Percentiles rank a stretch among this genome's conserved stretches.
Conservation (phyloP, 2,113 vertebrate genomes). For the Pseudorhombus dupliciocellatus region DNA sequence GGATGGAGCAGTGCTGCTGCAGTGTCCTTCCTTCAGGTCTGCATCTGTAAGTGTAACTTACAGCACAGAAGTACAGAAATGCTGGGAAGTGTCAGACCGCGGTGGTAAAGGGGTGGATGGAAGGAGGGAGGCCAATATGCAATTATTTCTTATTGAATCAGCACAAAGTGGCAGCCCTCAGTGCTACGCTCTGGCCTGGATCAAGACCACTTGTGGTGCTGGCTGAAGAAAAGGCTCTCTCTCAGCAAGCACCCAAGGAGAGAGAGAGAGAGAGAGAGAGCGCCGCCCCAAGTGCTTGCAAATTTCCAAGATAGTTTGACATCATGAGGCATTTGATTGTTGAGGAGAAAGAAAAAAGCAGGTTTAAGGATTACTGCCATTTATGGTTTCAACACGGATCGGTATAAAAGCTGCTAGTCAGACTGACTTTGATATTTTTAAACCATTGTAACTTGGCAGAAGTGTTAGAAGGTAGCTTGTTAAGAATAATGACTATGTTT, state of each 20-base stretch:
- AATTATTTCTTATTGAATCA: conserved; percentile 79
- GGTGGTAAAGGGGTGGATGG: conserved; percentile 28
- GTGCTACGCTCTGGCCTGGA: conserved; percentile 54
- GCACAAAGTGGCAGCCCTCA: conserved; percentile 68
- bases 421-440: conserved; percentile 50
- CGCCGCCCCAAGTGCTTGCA: conserved; percentile 24
- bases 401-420: conserved; percentile 33
- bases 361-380: conserved; percentile 40
- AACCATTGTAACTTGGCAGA: conserved; percentile 46
- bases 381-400: conserved; percentile 39
- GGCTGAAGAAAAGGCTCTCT: conserved; percentile 55
- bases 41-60: conserved; percentile 29
- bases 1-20: conserved; percentile 12
- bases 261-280: conserved; percentile 20
- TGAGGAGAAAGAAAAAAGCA: conserved; percentile 19
- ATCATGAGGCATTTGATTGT: conserved; percentile 29
- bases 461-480: conserved; percentile 45
- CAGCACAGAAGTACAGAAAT: conserved; percentile 28
- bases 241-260: conserved; percentile 56
- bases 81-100: conserved; percentile 42
- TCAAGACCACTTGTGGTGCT: conserved; percentile 68
- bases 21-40: conserved; percentile 22
- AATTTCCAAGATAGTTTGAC: conserved; percentile 44
- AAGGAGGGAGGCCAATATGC: conserved; percentile 62
- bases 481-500: conserved; percentile 47